phyloP scores from a whole-genome alignment of 2,797 vertebrate species.

The Acrossocheilus wenchowensis region DNA sequence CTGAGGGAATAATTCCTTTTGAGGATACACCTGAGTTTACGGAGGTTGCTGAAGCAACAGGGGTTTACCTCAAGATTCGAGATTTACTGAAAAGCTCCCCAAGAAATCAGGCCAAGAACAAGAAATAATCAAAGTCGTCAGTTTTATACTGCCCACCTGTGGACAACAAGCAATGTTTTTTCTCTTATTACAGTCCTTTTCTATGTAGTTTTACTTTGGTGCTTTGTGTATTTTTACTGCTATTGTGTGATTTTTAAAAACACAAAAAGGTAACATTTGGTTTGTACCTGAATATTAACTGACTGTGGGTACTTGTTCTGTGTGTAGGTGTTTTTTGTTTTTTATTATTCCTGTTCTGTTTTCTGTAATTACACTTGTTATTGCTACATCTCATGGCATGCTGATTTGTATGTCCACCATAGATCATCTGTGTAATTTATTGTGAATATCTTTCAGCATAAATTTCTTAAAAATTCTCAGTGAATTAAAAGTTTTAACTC shows the following conservation, averaged over 20 bases:
- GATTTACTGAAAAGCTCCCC: slow-evolving; percentile 91
- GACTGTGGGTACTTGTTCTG: background rate
- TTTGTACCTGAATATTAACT: slow-evolving; percentile 30
- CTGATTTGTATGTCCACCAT: background rate
- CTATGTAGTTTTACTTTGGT: slow-evolving; percentile 31
- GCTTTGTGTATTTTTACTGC: slow-evolving; percentile 26
- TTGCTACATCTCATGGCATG: background rate
- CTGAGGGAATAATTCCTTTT: slow-evolving; percentile 92
- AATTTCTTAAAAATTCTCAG: slow-evolving; percentile 27
- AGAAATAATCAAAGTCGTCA: slow-evolving; percentile 71
- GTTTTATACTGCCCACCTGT: slow-evolving; percentile 31
- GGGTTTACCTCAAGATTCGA: slow-evolving; percentile 91
- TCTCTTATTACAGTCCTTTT: slow-evolving; percentile 26
- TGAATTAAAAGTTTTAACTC: slow-evolving; percentile 31
- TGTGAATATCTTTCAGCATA: slow-evolving; percentile 13
- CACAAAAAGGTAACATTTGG: background rate
- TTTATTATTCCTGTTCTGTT: background rate
- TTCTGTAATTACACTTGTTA: background rate
- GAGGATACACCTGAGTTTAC: slow-evolving; percentile 97
- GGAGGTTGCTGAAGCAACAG: slow-evolving; percentile 93
- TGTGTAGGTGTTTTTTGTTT: background rate
- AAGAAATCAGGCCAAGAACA: slow-evolving; percentile 87
- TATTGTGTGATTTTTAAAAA: slow-evolving; percentile 19
- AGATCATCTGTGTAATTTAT: slow-evolving; percentile 18
- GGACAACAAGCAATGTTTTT: background rate